Conservation (phyloP, 2,113 vertebrate species). For the Jacana jacana region DNA sequence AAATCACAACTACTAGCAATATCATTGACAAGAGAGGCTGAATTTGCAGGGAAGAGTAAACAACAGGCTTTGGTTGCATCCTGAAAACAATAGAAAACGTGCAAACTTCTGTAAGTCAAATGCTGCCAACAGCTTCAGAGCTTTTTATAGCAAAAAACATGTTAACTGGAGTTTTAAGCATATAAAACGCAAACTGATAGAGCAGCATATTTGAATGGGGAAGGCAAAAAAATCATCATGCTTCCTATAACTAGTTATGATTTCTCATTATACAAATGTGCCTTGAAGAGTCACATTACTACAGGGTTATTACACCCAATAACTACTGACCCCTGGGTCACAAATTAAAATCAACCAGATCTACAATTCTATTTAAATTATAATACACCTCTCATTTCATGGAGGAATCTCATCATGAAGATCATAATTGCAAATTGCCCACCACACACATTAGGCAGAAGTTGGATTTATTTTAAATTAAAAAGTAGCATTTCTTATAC, state of each 20-base stretch:
- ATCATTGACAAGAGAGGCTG: not conserved
- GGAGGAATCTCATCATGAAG: slow-evolving; percentile 67
- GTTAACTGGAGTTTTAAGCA: not conserved
- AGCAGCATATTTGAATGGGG: slow-evolving; percentile 11
- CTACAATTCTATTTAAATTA: slow-evolving; percentile 74
- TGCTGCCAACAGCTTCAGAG: not conserved
- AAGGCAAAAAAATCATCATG: slow-evolving; percentile 46
- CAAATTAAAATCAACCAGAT: slow-evolving; percentile 73
- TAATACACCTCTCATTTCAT: slow-evolving; percentile 72
- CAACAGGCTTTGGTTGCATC: not conserved
- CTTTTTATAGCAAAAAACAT: not conserved
- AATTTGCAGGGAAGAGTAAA: not conserved
- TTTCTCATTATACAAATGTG: slow-evolving; percentile 76
- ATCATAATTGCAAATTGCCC: slow-evolving; percentile 73
- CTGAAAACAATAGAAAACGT: not conserved
- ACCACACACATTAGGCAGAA: slow-evolving; percentile 41
- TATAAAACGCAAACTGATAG: slow-evolving; percentile 9
- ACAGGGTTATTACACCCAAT: slow-evolving; percentile 64
- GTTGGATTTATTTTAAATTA: slow-evolving; percentile 72
- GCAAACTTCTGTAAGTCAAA: not conserved
- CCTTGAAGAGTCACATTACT: slow-evolving; percentile 65
- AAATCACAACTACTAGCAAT: not conserved
- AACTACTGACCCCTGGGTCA: slow-evolving; percentile 70
- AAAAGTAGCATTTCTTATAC: slow-evolving; percentile 53
- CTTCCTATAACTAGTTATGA: slow-evolving; percentile 64